A percentile compares a stretch with the other conserved stretches of the same genome.
phyloP scores from a whole-genome alignment of 2,888 invertebrate species.

The Dione juno region DNA sequence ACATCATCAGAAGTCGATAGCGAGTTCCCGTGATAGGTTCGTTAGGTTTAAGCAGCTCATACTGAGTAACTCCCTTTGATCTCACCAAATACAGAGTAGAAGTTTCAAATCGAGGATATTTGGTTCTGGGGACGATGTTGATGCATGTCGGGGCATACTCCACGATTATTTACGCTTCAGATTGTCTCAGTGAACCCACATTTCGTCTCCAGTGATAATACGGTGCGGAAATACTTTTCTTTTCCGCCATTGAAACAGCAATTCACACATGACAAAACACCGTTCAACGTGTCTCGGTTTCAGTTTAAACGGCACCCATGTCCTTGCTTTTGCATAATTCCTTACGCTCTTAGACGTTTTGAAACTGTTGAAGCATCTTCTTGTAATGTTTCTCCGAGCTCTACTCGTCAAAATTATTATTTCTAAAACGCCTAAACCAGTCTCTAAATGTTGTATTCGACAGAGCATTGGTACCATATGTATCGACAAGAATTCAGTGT shows the following conservation, averaged over 20 bases:
- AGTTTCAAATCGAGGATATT: background rate
- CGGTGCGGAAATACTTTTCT: conserved; percentile 37
- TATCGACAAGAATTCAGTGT: conserved; percentile 16
- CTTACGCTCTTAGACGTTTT: conserved; percentile 30
- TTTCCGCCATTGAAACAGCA: conserved; percentile 33
- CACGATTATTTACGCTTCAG: conserved; percentile 33
- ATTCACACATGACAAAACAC: conserved; percentile 41
- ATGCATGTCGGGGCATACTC: conserved; percentile 25
- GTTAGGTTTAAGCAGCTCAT: background rate
- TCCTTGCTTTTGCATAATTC: conserved; percentile 32
- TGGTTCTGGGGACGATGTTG: conserved; percentile 19
- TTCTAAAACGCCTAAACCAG: conserved; percentile 12
- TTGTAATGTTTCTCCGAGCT: conserved; percentile 33
- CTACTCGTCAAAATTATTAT: conserved; percentile 26
- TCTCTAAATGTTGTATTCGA: too few relatives aligned
- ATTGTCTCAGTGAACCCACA: conserved; percentile 23
- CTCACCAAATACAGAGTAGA: background rate
- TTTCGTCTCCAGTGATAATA: conserved; percentile 38
- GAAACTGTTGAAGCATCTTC: too few relatives aligned
- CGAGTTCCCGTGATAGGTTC: background rate
- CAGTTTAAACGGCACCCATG: conserved; percentile 38
- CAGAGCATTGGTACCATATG: conserved; percentile 20
- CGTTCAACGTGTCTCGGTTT: conserved; percentile 44
- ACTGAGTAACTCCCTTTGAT: background rate
- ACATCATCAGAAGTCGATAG: background rate